Base-by-base conservation (phyloP, 2,888 invertebrate genomes). In the Apamea monoglypha region DNA sequence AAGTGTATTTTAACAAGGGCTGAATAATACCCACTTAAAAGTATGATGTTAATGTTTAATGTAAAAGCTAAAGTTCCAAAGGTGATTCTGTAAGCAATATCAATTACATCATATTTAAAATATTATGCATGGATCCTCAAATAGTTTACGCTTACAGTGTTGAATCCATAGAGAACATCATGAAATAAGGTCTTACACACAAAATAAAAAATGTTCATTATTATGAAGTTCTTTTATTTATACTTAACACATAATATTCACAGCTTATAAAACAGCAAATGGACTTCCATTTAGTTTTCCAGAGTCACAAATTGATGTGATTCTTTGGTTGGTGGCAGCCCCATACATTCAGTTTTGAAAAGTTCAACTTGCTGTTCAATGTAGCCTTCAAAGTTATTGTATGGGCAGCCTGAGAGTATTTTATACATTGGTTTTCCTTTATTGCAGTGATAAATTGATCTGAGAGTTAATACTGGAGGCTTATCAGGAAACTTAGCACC, bases 381-480 rank as follows among this genome's bases (percentile, higher is more conserved):
- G 82, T 96, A 97, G n/a, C 91, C 92, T 89, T 97, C 96, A 89
- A 97, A 96, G 84, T 95, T 94, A 80, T 94, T 94, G 82, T 97
- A 96, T 61, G 97, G 96, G 82, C 97, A 97, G 21, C 91, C 87
- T 36, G 94, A 87, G 25, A 97, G 91, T 12, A 95, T 92, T 93
- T 97, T 97, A 76, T 89, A 94, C 81, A 93, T 95, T 0, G 97
- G 97, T 89, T 95, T 96, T 50, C 97, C 96, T 90, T 96, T 96
- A 77, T 85, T 93, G 79, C 92, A 92, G 86, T 97, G 97, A 91
- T 97, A 97, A n/a, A 97, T 94, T 21, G 97, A 98, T 81, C 96
- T 93, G 8, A 98, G 89, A 6, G 93, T 95, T 59, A 98, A 92
- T 71, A 94, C 93, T 53, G 98, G 98, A 66, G 94, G 94, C 80